A percentile compares a stretch with the other conserved stretches of the same genome.
These are phyloP conservation scores for Pheucticus melanocephalus DNA, from an alignment of 2,113 vertebrate genomes.

Conservation along the genomic window DNA sequence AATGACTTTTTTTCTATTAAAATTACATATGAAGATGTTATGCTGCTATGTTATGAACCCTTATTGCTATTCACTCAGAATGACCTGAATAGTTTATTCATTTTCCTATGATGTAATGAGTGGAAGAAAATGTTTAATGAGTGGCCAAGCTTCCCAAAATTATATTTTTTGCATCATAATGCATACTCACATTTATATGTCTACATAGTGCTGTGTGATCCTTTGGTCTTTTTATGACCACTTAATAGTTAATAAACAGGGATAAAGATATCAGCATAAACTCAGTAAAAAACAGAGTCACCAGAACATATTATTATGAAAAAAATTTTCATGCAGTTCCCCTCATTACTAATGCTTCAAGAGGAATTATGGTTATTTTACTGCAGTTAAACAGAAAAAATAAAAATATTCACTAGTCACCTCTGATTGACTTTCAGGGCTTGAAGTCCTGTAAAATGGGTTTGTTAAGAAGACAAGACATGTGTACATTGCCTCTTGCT, in stretches of 20 bases:
- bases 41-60: neutral
- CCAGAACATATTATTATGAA: neutral
- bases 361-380: neutral
- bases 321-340: neutral
- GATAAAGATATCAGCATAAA: neutral
- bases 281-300: neutral
- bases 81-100: neutral
- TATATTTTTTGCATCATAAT: neutral
- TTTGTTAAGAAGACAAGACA: neutral
- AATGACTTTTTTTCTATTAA: neutral
- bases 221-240: neutral
- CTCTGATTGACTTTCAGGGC: neutral
- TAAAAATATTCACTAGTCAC: neutral
- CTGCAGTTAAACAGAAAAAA: neutral
- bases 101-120: neutral
- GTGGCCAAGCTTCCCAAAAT: neutral
- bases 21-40: neutral
- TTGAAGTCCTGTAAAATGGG: neutral
- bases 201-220: neutral
- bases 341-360: neutral
- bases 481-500: neutral
- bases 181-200: neutral
- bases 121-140: neutral
- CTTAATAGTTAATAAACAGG: neutral
- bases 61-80: neutral